Evolutionary conservation across 2,888 invertebrate genomes (phyloP).

Genomic region (Plagiodera versicolora): DNA sequence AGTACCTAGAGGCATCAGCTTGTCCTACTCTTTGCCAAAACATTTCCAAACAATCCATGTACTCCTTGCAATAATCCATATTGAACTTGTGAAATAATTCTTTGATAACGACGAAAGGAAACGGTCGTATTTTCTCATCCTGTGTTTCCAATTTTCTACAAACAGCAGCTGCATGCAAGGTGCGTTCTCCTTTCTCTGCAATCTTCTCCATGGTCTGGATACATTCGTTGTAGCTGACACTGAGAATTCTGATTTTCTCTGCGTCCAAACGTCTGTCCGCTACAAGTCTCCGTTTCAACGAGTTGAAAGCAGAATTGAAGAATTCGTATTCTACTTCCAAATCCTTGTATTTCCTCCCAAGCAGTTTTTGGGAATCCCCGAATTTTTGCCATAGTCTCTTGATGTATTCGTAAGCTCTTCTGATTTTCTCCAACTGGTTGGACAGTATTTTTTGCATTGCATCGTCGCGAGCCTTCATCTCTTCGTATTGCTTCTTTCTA

Average conservation of each 20-base stretch:
- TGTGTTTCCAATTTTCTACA: conserved; percentile 70
- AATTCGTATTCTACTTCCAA: conserved; percentile 50
- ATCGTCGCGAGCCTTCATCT: conserved; percentile 43
- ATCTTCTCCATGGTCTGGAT: conserved; percentile 61
- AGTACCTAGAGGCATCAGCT: conserved; percentile 41
- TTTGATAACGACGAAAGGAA: conserved; percentile 33
- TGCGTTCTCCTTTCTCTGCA: conserved; percentile 60
- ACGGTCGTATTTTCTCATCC: conserved; percentile 58
- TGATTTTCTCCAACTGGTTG: conserved; percentile 39
- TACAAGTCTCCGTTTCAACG: conserved; percentile 60
- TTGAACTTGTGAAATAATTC: conserved; percentile 15
- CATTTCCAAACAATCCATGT: conserved; percentile 35
- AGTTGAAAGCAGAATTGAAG: conserved; percentile 41
- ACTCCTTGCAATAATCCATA: conserved; percentile 19
- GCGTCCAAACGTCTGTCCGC: conserved; percentile 57
- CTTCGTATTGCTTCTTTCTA: conserved; percentile 39
- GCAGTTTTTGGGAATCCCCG: conserved; percentile 29
- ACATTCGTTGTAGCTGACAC: conserved; percentile 63
- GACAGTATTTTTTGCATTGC: conserved; percentile 38
- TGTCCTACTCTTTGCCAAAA: conserved; percentile 50
- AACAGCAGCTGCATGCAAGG: conserved; percentile 64
- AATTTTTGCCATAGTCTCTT: conserved; percentile 40
- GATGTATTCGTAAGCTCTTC: conserved; percentile 35
- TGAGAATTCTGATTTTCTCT: conserved; percentile 62
- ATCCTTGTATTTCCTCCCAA: conserved; percentile 36